Conservation (phyloP, 2,113 vertebrate species). For the Gadus macrocephalus region DNA sequence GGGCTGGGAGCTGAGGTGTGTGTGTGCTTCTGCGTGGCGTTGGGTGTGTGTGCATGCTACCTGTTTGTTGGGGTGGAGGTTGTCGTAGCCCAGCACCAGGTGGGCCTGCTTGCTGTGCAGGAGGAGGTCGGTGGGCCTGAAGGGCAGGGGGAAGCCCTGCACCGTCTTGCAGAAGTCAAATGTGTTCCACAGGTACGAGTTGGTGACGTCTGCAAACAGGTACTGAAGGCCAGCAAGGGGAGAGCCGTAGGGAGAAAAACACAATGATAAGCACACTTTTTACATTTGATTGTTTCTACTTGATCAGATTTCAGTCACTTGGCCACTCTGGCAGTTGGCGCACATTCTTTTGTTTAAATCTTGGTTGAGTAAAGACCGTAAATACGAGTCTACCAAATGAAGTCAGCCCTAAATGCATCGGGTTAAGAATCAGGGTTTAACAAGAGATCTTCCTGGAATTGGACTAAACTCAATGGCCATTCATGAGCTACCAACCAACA, state of each 20-base stretch:
- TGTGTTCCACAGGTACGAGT: conserved; percentile 90
- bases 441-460: no score
- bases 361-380: no score
- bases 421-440: no score
- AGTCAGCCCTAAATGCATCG: no score
- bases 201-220: conserved; percentile 86
- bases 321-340: no score
- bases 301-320: no score
- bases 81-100: conserved; percentile 89
- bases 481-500: no score
- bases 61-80: conserved; percentile 92
- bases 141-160: conserved; percentile 85
- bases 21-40: no score
- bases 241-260: not conserved
- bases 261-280: not conserved
- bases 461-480: no score
- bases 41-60: conserved; percentile 52
- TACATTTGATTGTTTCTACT: not conserved
- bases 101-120: conserved; percentile 80
- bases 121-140: conserved; percentile 88
- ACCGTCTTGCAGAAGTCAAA: conserved; percentile 87
- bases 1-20: no score
- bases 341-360: no score
- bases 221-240: conserved; percentile 72
- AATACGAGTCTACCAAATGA: no score